Conservation (phyloP, 2,113 vertebrate species). For the Tinamus guttatus region DNA sequence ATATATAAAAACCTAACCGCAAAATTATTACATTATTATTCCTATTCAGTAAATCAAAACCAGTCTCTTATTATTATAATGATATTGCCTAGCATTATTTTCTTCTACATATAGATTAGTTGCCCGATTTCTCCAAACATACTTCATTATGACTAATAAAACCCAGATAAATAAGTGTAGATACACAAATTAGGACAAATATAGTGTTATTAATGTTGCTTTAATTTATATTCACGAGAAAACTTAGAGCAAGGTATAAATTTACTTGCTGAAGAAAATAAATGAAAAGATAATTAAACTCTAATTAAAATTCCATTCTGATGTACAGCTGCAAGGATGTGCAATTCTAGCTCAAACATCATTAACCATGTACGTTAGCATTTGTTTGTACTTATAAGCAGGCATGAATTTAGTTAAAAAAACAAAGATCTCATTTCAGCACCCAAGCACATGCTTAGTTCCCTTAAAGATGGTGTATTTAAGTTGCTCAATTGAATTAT, state of each 20-base stretch:
- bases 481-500: neutral
- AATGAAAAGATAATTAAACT: slow-evolving; percentile 69
- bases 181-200: slow-evolving; percentile 64
- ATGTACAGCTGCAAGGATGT: slow-evolving; percentile 57
- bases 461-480: neutral
- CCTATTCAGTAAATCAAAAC: slow-evolving; percentile 53
- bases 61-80: slow-evolving; percentile 29
- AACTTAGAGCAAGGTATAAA: slow-evolving; percentile 61
- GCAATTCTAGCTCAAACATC: slow-evolving; percentile 33
- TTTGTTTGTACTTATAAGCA: slow-evolving; percentile 46
- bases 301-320: slow-evolving; percentile 63
- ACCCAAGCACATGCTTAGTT: neutral
- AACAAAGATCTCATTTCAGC: slow-evolving; percentile 10
- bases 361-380: slow-evolving; percentile 12
- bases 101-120: slow-evolving; percentile 33
- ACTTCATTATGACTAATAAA: slow-evolving; percentile 55
- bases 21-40: slow-evolving; percentile 11
- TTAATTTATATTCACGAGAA: slow-evolving; percentile 66
- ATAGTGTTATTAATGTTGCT: slow-evolving; percentile 51
- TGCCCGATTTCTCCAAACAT: slow-evolving; percentile 39
- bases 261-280: slow-evolving; percentile 52
- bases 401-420: slow-evolving; percentile 20
- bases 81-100: slow-evolving; percentile 31
- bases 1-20: neutral
- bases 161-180: slow-evolving; percentile 33